phyloP scores from a whole-genome alignment of 2,113 vertebrate species.

The Hypocryptadius cinnamomeus region DNA sequence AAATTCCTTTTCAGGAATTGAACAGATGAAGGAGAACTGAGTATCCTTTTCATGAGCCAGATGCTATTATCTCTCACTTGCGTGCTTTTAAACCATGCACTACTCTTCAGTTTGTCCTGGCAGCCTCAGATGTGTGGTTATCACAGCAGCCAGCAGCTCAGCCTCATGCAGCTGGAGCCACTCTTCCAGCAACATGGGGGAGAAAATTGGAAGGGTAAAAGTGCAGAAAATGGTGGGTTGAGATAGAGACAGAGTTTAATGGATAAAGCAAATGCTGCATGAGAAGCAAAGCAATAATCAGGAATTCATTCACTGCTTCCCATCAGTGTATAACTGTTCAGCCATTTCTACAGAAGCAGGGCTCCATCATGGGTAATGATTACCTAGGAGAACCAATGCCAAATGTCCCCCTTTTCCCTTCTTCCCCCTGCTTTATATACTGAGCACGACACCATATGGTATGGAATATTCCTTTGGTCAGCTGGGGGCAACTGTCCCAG shows the following conservation, averaged over 20 bases:
- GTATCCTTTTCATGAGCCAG: neutral
- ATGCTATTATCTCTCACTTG: neutral
- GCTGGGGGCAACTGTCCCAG: neutral
- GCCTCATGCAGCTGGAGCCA: neutral
- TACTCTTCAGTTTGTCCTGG: neutral
- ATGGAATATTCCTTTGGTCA: neutral
- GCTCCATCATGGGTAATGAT: accelerated
- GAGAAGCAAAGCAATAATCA: neutral
- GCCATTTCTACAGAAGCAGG: neutral
- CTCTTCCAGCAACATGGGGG: neutral
- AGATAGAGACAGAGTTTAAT: neutral
- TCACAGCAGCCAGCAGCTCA: neutral
- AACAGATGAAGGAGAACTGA: neutral
- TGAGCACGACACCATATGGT: accelerated
- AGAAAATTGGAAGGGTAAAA: neutral
- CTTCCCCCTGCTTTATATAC: neutral
- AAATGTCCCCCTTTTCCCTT: neutral
- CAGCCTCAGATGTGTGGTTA: neutral
- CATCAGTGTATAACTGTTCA: neutral
- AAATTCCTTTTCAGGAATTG: neutral
- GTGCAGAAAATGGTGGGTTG: neutral
- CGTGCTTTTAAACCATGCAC: neutral
- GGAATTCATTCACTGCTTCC: neutral
- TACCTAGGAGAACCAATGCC: neutral
- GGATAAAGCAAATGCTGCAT: neutral